A percentile compares a stretch with the other conserved stretches of the same genome.
These are phyloP conservation scores for Cancer borealis DNA, from an alignment of 2,888 invertebrate species.

Conservation along the genomic window DNA sequence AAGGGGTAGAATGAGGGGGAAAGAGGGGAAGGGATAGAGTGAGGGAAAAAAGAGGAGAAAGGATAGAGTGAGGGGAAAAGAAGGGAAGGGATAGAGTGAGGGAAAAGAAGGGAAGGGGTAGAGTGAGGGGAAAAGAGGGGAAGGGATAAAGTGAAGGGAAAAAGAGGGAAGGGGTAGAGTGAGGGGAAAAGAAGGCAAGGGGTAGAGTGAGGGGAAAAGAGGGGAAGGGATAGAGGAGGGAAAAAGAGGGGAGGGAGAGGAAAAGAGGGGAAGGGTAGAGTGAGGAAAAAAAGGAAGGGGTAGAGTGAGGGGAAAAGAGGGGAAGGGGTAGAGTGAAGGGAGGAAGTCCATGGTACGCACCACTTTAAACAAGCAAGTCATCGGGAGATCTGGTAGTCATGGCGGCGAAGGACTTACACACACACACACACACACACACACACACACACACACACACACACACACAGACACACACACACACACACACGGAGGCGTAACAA, in stretches of 20 bases:
- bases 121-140: neutral
- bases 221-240: neutral
- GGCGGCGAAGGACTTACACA: conserved; percentile 9
- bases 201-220: neutral
- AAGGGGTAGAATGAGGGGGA: neutral
- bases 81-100: neutral
- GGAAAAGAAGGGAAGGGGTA: neutral
- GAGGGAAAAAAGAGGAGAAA: neutral
- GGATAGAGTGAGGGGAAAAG: neutral
- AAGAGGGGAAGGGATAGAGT: neutral
- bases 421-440: conserved; percentile 24
- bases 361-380: neutral
- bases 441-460: conserved; percentile 18
- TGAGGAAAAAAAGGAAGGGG: no score
- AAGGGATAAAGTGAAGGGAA: neutral
- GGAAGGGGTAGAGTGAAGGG: neutral
- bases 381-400: conserved; percentile 20
- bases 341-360: neutral
- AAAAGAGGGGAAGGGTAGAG: neutral
- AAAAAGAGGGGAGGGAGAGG: neutral
- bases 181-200: conserved; percentile 22
- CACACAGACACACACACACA: conserved; percentile 20
- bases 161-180: neutral
- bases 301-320: neutral
- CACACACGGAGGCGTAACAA: neutral